phyloP scores from a whole-genome alignment of 2,113 vertebrate genomes.

The Ptychochromis oligacanthus region DNA sequence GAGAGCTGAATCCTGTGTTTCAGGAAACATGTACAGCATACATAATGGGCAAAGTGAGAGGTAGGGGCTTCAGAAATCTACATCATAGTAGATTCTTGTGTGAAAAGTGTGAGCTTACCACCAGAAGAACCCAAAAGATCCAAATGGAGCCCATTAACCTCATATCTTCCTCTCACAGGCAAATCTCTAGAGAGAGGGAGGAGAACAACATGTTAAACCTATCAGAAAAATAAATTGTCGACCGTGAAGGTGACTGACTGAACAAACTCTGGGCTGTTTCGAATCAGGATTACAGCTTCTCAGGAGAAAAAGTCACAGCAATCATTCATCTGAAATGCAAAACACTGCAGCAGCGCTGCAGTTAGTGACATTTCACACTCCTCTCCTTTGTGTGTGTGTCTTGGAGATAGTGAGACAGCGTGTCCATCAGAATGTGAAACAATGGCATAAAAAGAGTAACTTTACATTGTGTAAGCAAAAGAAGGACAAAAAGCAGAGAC shows the following conservation, averaged over 20 bases:
- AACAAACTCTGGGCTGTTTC: slow-evolving; percentile 49
- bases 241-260: slow-evolving; percentile 45
- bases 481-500: neutral
- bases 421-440: neutral
- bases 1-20: neutral
- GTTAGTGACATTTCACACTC: slow-evolving; percentile 19
- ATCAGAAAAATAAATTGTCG: slow-evolving; percentile 36
- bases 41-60: neutral
- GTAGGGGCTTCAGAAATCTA: neutral
- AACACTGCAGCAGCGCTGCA: slow-evolving; percentile 45
- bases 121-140: slow-evolving; percentile 68
- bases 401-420: neutral
- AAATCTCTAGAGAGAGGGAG: slow-evolving; percentile 53
- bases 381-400: neutral
- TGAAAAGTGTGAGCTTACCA: slow-evolving; percentile 70
- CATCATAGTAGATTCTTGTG: neutral
- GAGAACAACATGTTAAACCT: slow-evolving; percentile 23
- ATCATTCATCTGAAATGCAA: slow-evolving; percentile 64
- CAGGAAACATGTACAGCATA: neutral
- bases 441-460: neutral
- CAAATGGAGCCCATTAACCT: slow-evolving; percentile 55
- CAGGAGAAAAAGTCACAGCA: slow-evolving; percentile 23
- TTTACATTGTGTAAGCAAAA: neutral
- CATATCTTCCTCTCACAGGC: slow-evolving; percentile 72
- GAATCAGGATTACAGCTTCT: slow-evolving; percentile 44